These are phyloP conservation scores for Coilia nasus DNA, from an alignment of 2,797 vertebrate species.

Conservation along the genomic window DNA sequence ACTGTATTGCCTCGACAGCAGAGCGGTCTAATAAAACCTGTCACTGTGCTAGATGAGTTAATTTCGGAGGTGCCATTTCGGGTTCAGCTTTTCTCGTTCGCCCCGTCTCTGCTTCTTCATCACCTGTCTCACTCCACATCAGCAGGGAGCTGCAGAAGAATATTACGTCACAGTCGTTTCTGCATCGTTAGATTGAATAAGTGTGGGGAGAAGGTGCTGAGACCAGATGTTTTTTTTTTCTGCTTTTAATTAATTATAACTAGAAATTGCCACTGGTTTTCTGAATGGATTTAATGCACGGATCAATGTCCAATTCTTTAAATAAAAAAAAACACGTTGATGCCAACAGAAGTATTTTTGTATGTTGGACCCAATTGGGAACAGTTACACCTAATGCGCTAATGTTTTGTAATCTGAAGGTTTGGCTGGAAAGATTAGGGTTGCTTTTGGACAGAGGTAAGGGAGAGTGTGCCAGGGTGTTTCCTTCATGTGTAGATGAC, in stretches of 20 bases:
- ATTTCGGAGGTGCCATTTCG: neutral
- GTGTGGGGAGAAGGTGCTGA: neutral
- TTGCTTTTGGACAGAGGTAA: neutral
- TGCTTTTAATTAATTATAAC: too few relatives aligned
- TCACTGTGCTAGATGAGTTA: neutral
- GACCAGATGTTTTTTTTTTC: neutral
- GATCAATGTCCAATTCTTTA: too few relatives aligned
- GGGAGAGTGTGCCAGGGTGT: neutral
- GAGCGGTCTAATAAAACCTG: neutral
- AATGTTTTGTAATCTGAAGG: neutral
- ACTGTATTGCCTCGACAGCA: neutral
- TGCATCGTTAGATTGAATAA: neutral
- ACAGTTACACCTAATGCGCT: neutral
- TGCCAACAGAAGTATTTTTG: too few relatives aligned
- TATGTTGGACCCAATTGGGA: too few relatives aligned
- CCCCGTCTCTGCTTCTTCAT: neutral
- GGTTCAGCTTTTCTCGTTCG: neutral
- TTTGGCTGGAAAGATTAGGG: neutral
- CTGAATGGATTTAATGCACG: too few relatives aligned
- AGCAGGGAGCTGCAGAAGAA: neutral
- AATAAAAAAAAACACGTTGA: too few relatives aligned
- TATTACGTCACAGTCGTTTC: neutral
- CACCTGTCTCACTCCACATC: neutral
- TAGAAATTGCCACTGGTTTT: too few relatives aligned
- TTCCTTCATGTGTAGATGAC: constrained; percentile 2